These are phyloP conservation scores for Drosophila prosaltans DNA, from an alignment of 1,140 invertebrate genomes.

Conservation along the genomic window DNA sequence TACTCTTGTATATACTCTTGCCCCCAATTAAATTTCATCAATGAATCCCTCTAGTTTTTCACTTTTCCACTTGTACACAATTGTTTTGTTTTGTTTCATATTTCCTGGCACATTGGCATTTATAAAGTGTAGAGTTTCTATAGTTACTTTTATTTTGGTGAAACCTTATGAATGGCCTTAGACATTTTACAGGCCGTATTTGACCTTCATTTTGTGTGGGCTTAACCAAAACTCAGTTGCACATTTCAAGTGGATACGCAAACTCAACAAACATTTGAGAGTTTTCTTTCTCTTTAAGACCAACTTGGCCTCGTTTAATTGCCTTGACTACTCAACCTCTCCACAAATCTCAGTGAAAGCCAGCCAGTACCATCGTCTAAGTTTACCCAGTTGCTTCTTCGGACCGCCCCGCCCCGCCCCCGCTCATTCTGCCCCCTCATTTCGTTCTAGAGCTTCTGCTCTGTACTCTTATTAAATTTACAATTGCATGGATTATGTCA, in stretches of 20 bases:
- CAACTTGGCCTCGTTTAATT: conserved; percentile 57
- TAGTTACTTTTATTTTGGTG: conserved; percentile 19
- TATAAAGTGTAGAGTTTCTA: conserved; percentile 4
- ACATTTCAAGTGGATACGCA: conserved; percentile 12
- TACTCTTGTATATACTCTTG: neutral
- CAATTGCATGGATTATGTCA: conserved; percentile 80
- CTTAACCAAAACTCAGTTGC: conserved; percentile 9
- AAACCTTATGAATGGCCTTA: conserved; percentile 15
- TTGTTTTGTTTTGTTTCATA: conserved; percentile 1
- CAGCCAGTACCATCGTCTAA: conserved; percentile 13
- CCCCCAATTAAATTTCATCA: neutral
- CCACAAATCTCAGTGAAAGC: conserved; percentile 20
- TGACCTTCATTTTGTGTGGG: conserved; percentile 36
- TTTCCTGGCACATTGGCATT: neutral
- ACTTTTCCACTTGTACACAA: neutral
- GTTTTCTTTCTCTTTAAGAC: conserved; percentile 44
- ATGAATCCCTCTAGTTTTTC: neutral
- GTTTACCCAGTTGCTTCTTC: neutral
- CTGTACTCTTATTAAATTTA: conserved; percentile 73
- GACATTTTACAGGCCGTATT: conserved; percentile 22
- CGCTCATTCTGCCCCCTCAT: neutral
- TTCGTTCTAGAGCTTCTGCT: conserved; percentile 5
- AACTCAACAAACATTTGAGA: conserved; percentile 44
- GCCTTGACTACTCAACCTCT: conserved; percentile 51
- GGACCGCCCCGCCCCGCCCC: no score